Percentiles rank a stretch among this genome's conserved stretches.
Conservation (phyloP, 2,797 vertebrate genomes). For the Etheostoma nigrum region DNA sequence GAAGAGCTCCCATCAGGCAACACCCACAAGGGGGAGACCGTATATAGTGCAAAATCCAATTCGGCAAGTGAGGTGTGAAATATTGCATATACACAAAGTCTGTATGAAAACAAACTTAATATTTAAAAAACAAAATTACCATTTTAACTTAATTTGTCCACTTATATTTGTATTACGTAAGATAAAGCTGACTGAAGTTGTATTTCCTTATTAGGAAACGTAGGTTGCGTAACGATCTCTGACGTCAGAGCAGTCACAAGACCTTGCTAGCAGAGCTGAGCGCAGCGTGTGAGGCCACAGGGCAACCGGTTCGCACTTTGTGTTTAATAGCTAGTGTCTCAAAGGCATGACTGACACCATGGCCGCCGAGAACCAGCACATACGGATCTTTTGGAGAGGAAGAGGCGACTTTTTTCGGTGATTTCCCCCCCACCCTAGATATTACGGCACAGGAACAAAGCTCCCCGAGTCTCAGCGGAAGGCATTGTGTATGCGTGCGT, state of each 20-base stretch:
- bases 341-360: slow-evolving; percentile 47
- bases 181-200: too few species aligned
- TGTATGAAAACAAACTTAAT: too few species aligned
- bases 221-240: slow-evolving; percentile 77
- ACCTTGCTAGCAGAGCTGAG: slow-evolving; percentile 35
- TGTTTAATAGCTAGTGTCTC: slow-evolving; percentile 34
- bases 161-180: too few species aligned
- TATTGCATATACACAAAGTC: not conserved
- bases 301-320: not conserved
- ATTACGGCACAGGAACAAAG: not conserved
- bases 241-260: slow-evolving; percentile 86
- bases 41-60: not conserved
- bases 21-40: slow-evolving; percentile 62
- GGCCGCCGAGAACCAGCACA: slow-evolving; percentile 38
- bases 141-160: not conserved
- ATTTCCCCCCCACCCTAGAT: not conserved
- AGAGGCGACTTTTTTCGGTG: slow-evolving; percentile 8
- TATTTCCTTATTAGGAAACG: slow-evolving; percentile 71
- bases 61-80: not conserved
- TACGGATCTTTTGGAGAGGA: not conserved
- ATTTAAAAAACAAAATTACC: not conserved
- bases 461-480: slow-evolving; percentile 11
- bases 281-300: slow-evolving; percentile 19
- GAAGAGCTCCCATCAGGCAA: not conserved
- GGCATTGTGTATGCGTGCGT: slow-evolving; percentile 51